A percentile compares a stretch with the other conserved stretches of the same genome.
Evolutionary conservation across 1,140 invertebrate genomes (phyloP).

Genomic region (Eriocheir sinensis): DNA sequence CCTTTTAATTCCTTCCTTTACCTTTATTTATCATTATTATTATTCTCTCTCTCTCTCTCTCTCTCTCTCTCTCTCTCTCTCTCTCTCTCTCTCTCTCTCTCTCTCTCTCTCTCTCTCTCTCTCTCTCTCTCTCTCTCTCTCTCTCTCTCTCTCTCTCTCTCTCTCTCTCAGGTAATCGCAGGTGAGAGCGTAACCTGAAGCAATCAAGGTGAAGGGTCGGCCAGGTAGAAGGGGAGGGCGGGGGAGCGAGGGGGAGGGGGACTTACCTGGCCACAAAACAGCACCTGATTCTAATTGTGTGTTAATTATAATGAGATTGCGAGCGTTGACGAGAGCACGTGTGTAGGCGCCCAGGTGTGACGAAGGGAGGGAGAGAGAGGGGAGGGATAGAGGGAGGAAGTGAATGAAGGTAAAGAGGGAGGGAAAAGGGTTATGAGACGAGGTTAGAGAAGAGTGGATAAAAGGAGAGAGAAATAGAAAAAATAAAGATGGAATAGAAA

Average conservation of each 20-base stretch:
- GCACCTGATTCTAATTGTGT: constrained; percentile 64
- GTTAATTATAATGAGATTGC: constrained; percentile 59
- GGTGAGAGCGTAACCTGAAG: constrained; percentile 30
- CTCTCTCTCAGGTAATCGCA: neutral
- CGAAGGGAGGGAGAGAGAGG: neutral
- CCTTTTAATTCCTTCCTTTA: neutral
- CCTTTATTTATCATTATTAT: neutral
- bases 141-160: constrained; percentile 21
- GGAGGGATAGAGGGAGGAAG: neutral
- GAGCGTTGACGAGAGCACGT: neutral
- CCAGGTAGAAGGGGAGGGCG: neutral
- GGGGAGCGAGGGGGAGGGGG: neutral
- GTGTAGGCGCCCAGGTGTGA: constrained; percentile 32
- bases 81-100: constrained; percentile 15
- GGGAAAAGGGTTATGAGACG: neutral
- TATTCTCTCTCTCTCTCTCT: neutral
- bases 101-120: constrained; percentile 33
- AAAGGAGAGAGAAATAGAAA: neutral
- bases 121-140: neutral
- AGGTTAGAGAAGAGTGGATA: neutral
- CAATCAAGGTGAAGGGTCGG: constrained; percentile 13
- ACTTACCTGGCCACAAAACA: constrained; percentile 42
- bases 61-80: neutral
- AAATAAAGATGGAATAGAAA: neutral
- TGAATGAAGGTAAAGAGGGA: neutral